Base-by-base conservation (phyloP, 2,888 invertebrate species). In the Mamestra brassicae region DNA sequence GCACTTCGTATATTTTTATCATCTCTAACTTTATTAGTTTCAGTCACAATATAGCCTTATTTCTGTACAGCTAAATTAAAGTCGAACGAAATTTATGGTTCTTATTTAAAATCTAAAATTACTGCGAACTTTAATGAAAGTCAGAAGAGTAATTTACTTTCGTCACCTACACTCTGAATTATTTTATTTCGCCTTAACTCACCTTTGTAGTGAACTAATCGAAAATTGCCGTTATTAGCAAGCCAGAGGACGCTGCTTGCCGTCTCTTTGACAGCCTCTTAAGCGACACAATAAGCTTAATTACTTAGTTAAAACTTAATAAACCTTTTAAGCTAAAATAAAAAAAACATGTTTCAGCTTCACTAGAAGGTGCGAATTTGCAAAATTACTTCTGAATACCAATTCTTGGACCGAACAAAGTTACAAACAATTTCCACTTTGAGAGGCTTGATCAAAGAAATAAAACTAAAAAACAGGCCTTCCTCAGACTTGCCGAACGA, bases 381-480 rank as follows among this genome's bases (percentile, higher is more conserved):
- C 88, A 89, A 94, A 94, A 94, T 95, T 94, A 93, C 94, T 93
- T 88, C 90, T 90, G 94, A 95, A 95, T 94, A 95, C 93, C 93
- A 95, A 95, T 95, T 95, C 93, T 92, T 90, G 87, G 78, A 85
- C 91, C 87, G 88, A 88, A 88, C 89, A 87, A 92, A 95, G 93
- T 95, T 95, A 92, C 91, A 92, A 95, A 95, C 95, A 95, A 95
- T 94, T 95, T 95, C 91, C 93, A 94, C 95, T 94, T 93, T 93
- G 93, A 94, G 90, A 85, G 88, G 92, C 92, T 93, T 95, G 95
- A 96, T 96, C 96, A 96, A 96, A 96, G 95, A 95, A 96, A 95
- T 94, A 91, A 93, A 95, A 95, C 95, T 95, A 95, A 95, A 96
- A 96, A 95, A 93, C 95, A 93, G 92, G 92, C 92, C 90, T 86